These are phyloP conservation scores for Sycophila sp. DNA, from an alignment of 1,140 invertebrate species.

Conservation along the genomic window DNA sequence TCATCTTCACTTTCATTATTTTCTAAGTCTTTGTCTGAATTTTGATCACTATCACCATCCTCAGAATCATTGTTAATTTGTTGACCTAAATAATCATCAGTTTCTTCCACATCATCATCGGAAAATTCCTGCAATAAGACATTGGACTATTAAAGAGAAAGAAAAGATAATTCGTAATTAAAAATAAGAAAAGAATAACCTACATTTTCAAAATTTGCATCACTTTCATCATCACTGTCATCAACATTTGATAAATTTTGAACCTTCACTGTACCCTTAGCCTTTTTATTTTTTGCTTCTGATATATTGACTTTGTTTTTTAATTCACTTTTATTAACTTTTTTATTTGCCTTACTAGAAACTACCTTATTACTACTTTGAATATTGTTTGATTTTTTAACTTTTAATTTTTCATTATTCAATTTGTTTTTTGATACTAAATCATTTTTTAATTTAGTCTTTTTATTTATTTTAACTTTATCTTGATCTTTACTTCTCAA, in stretches of 20 bases:
- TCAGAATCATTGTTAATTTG: slow-evolving; percentile 54
- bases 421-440: background rate
- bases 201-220: background rate
- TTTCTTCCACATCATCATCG: slow-evolving; percentile 26
- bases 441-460: background rate
- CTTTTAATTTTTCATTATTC: background rate
- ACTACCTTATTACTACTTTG: background rate
- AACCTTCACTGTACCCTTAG: slow-evolving; percentile 19
- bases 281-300: slow-evolving; percentile 38
- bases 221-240: slow-evolving; percentile 1
- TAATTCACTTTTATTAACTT: background rate
- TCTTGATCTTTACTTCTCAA: slow-evolving; percentile 41
- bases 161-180: background rate
- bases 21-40: slow-evolving; percentile 50
- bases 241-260: background rate
- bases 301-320: background rate
- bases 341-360: background rate
- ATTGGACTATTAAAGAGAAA: background rate
- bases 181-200: background rate
- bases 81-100: slow-evolving; percentile 33
- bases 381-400: background rate
- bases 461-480: slow-evolving; percentile 25
- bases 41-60: slow-evolving; percentile 69
- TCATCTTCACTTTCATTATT: slow-evolving; percentile 68
- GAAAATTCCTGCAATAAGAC: slow-evolving; percentile 1